Percentiles rank a stretch among this genome's conserved stretches.
These are phyloP conservation scores for Drosophila dunni DNA, from an alignment of 1,140 invertebrate genomes.

Conservation along the genomic window DNA sequence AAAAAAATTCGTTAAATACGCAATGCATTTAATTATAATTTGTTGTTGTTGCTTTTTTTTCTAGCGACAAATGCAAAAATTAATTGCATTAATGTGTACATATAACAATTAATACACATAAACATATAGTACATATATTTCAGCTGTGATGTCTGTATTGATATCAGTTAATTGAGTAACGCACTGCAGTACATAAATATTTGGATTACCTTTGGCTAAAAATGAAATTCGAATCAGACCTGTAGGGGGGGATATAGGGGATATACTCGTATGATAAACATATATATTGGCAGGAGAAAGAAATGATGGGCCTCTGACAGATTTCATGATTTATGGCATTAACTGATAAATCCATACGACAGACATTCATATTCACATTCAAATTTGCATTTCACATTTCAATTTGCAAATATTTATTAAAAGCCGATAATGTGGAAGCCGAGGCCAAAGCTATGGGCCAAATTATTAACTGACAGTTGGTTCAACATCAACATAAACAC, in stretches of 20 bases:
- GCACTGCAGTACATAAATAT: conserved; percentile 57
- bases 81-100: conserved; percentile 68
- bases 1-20: conserved; percentile 45
- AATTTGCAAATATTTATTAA: conserved; percentile 59
- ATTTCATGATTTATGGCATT: conserved; percentile 51
- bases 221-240: conserved; percentile 8
- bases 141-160: conserved; percentile 35
- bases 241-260: not conserved
- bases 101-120: conserved; percentile 28
- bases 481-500: conserved; percentile 9
- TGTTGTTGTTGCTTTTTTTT: conserved; percentile 45
- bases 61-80: conserved; percentile 62
- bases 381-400: conserved; percentile 51
- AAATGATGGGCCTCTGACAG: conserved; percentile 6
- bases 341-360: conserved; percentile 55
- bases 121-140: conserved; percentile 1
- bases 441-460: conserved; percentile 12
- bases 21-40: conserved; percentile 63
- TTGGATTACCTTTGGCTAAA: conserved; percentile 54
- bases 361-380: not conserved
- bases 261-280: not conserved
- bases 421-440: conserved; percentile 29
- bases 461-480: conserved; percentile 22
- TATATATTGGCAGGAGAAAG: not conserved
- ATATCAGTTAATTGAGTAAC: conserved; percentile 72